These are phyloP conservation scores for Aphidius colemani DNA, from an alignment of 2,888 invertebrate species.

Conservation along the genomic window DNA sequence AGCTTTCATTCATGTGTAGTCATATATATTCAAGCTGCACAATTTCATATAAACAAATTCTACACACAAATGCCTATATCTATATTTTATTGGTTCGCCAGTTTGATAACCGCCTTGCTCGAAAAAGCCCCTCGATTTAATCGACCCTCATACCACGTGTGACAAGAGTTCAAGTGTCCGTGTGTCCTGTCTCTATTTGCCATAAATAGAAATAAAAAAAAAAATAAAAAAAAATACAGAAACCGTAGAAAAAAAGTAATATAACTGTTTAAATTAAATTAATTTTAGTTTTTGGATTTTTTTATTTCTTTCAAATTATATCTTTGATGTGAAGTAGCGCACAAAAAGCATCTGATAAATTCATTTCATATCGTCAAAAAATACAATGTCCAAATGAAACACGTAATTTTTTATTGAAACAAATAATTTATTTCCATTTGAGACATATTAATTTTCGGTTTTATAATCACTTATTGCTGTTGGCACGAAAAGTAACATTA, in stretches of 20 bases:
- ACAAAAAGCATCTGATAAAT: not conserved
- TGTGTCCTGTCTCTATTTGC: conserved; percentile 16
- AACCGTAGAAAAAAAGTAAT: not conserved
- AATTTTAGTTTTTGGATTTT: not conserved
- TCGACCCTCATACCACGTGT: conserved; percentile 27
- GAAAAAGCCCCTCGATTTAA: conserved; percentile 2
- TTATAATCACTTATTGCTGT: not conserved
- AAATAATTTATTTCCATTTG: not conserved
- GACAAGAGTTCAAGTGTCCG: conserved; percentile 33
- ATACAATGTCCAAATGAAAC: not conserved
- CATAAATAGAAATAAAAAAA: not conserved
- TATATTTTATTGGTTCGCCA: not conserved
- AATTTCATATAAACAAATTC: conserved; percentile 11
- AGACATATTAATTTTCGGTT: conserved; percentile 4
- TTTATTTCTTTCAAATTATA: not conserved
- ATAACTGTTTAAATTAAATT: not conserved
- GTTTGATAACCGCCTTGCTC: not conserved
- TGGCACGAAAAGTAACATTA: not conserved
- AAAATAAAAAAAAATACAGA: not conserved
- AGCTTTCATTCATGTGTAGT: not conserved
- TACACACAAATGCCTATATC: not conserved
- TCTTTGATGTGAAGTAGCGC: not conserved
- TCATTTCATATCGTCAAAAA: conserved; percentile 10
- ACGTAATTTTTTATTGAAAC: not conserved
- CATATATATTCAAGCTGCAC: not conserved